Conservation (phyloP, 2,113 vertebrate species). For the Isurus oxyrinchus region DNA sequence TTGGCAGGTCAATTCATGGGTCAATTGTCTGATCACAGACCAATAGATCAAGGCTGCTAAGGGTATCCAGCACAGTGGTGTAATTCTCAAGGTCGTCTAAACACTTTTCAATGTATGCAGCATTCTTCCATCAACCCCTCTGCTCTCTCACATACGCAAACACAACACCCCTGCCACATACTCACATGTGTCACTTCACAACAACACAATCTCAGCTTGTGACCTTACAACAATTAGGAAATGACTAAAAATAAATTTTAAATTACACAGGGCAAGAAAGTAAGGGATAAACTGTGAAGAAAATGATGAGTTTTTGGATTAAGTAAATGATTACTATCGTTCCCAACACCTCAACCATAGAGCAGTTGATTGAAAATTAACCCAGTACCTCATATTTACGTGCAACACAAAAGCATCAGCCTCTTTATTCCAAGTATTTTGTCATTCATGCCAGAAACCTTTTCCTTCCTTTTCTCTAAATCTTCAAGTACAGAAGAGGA, state of each 20-base stretch:
- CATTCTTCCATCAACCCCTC: background rate
- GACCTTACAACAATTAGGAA: background rate
- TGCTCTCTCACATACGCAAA: background rate
- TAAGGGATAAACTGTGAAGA: background rate
- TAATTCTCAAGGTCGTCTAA: background rate
- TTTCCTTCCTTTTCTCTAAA: background rate
- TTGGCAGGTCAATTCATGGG: background rate
- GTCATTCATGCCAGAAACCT: background rate
- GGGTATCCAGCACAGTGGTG: background rate
- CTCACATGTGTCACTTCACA: background rate
- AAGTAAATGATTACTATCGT: background rate
- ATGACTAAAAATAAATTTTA: background rate
- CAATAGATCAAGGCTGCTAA: background rate
- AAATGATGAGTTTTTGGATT: background rate
- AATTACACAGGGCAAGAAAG: background rate
- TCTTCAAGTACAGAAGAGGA: background rate
- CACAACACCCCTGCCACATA: background rate
- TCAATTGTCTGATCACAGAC: background rate
- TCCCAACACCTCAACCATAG: background rate
- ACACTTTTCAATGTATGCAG: background rate
- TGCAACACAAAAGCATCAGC: background rate
- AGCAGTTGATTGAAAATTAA: background rate
- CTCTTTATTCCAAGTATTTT: background rate
- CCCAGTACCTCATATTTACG: background rate
- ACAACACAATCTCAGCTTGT: background rate